These are phyloP conservation scores for Epizoanthus stellaris DNA, from an alignment of 92 coral and sea anemone species.

Conservation along the genomic window DNA sequence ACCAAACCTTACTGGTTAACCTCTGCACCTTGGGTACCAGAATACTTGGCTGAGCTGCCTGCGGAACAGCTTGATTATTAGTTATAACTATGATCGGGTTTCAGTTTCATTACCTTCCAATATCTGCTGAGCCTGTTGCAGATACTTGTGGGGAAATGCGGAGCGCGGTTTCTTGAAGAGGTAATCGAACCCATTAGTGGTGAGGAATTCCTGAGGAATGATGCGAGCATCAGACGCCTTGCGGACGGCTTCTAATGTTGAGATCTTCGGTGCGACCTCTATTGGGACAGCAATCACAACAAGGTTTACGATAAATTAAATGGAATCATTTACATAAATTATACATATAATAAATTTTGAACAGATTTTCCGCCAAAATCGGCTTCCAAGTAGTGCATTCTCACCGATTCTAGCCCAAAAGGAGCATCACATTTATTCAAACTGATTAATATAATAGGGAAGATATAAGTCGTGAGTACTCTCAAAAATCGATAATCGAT, in stretches of 20 bases:
- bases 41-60: no score
- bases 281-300: neutral
- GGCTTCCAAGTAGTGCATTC: no score
- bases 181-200: conserved; percentile 52
- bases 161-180: conserved; percentile 62
- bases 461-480: no score
- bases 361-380: no score
- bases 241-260: conserved; percentile 56
- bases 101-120: conserved; percentile 4
- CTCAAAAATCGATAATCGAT: no score
- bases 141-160: conserved; percentile 46
- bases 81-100: no score
- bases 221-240: conserved; percentile 64
- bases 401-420: no score
- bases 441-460: no score
- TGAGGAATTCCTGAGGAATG: conserved; percentile 56
- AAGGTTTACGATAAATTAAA: neutral
- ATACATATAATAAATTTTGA: neutral
- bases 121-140: neutral
- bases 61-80: no score
- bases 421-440: no score
- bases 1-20: no score
- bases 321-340: neutral
- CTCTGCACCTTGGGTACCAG: no score
- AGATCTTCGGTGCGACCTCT: conserved; percentile 32